Conservation (phyloP, 2,797 vertebrate genomes). For the Melanogrammus aeglefinus region DNA sequence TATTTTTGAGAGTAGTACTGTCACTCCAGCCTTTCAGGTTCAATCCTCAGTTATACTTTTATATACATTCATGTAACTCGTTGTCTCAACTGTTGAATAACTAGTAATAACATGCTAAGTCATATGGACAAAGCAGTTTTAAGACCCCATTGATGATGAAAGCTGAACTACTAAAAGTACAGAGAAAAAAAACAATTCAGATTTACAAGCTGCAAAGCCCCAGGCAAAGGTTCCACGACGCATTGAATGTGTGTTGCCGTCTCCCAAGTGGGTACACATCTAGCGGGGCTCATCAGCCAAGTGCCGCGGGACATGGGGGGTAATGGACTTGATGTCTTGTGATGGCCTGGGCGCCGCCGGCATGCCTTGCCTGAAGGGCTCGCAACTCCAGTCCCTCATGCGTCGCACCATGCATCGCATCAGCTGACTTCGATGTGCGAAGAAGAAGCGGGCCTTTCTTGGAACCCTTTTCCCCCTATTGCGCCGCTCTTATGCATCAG, state of each 20-base stretch:
- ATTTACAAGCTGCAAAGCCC: constrained; percentile 28
- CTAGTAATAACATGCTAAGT: background rate
- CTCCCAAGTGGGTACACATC: constrained; percentile 37
- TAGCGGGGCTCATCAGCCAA: constrained; percentile 33
- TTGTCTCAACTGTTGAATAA: background rate
- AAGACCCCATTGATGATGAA: background rate
- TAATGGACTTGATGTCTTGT: constrained; percentile 55
- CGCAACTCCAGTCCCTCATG: constrained; percentile 10
- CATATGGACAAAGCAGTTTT: background rate
- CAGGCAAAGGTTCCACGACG: constrained; percentile 48
- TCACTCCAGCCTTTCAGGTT: background rate
- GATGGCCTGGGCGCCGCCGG: constrained; percentile 41
- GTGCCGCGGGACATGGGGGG: constrained; percentile 47
- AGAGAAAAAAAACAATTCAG: background rate
- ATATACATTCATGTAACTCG: background rate
- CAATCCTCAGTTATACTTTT: background rate
- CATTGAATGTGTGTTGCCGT: constrained; percentile 47
- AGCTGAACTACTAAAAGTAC: background rate
- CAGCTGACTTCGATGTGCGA: constrained; percentile 34
- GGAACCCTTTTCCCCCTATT: constrained; percentile 11
- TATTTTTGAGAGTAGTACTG: background rate
- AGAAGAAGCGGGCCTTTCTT: constrained; percentile 15
- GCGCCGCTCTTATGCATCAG: background rate
- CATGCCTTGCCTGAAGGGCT: constrained; percentile 49
- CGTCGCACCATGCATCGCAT: constrained; percentile 29